Percentiles rank a stretch among this genome's conserved stretches.
phyloP scores from a whole-genome alignment of 1,140 invertebrate species.

The Mya arenaria region DNA sequence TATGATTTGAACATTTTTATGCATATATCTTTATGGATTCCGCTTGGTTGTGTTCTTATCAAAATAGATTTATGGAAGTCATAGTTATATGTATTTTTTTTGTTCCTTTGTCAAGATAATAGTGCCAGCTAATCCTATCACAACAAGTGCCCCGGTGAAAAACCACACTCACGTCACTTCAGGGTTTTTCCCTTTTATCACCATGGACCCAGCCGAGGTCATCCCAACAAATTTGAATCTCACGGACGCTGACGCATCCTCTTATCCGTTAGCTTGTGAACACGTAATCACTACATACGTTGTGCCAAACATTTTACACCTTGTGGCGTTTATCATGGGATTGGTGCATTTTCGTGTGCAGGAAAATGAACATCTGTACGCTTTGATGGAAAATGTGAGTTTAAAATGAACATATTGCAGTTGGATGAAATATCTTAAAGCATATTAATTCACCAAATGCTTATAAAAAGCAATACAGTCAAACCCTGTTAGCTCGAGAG shows the following conservation, averaged over 20 bases:
- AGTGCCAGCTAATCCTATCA: slow-evolving; percentile 19
- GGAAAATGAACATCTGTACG: slow-evolving; percentile 93
- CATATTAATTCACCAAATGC: too few species aligned
- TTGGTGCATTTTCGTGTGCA: slow-evolving; percentile 90
- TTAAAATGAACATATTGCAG: background rate
- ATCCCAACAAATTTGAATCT: slow-evolving; percentile 56
- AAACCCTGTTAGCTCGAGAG: too few species aligned
- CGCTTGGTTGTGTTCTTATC: too few species aligned
- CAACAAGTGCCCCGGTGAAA: slow-evolving; percentile 41
- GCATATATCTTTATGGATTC: too few species aligned
- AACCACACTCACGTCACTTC: slow-evolving; percentile 51
- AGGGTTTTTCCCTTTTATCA: slow-evolving; percentile 30
- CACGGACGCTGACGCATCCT: background rate
- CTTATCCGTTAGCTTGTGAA: slow-evolving; percentile 68
- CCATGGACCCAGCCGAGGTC: slow-evolving; percentile 37
- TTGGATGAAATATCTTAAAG: too few species aligned
- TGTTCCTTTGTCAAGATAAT: too few species aligned
- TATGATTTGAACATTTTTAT: too few species aligned
- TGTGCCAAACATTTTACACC: slow-evolving; percentile 89
- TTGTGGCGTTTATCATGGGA: slow-evolving; percentile 89
- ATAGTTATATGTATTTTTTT: too few species aligned
- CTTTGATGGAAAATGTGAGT: slow-evolving; percentile 92
- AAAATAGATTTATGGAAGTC: too few species aligned
- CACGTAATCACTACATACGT: slow-evolving; percentile 87
- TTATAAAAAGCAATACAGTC: too few species aligned